Conservation (phyloP, 2,888 invertebrate species). For the Sphecodes monilicornis region DNA sequence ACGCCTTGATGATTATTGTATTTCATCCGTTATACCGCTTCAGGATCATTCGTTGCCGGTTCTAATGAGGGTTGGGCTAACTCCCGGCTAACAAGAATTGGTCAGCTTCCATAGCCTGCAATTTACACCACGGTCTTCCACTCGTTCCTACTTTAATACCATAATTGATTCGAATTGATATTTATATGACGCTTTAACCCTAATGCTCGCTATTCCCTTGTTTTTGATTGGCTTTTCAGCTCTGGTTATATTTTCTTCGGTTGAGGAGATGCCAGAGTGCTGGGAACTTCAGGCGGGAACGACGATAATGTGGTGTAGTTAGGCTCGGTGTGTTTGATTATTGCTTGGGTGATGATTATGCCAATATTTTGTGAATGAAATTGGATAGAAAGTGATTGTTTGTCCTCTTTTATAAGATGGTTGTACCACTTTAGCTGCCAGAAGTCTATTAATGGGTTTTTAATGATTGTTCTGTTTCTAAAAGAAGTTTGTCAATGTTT, state of each 20-base stretch:
- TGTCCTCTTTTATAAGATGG: neutral
- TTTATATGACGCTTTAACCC: conserved; percentile 3
- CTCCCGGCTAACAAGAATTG: conserved; percentile 9
- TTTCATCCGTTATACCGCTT: conserved; percentile 19
- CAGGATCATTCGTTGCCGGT: neutral
- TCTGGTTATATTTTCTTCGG: neutral
- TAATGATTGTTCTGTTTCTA: too few relatives aligned
- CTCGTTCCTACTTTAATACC: neutral
- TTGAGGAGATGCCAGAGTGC: neutral
- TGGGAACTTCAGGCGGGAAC: neutral
- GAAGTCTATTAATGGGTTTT: neutral
- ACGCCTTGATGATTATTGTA: conserved; percentile 23
- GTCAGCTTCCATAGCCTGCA: neutral
- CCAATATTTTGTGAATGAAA: neutral
- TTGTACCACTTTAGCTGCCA: neutral
- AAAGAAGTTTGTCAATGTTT: too few relatives aligned
- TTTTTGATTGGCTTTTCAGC: neutral
- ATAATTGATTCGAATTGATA: conserved; percentile 6
- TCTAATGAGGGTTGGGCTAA: conserved; percentile 17
- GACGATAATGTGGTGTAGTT: neutral
- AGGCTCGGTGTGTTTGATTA: neutral
- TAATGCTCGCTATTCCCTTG: neutral
- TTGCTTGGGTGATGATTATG: neutral
- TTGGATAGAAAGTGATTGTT: neutral
- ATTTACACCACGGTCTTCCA: neutral